Conservation (phyloP, 2,797 vertebrate genomes). For the Rhynchonycteris naso region DNA sequence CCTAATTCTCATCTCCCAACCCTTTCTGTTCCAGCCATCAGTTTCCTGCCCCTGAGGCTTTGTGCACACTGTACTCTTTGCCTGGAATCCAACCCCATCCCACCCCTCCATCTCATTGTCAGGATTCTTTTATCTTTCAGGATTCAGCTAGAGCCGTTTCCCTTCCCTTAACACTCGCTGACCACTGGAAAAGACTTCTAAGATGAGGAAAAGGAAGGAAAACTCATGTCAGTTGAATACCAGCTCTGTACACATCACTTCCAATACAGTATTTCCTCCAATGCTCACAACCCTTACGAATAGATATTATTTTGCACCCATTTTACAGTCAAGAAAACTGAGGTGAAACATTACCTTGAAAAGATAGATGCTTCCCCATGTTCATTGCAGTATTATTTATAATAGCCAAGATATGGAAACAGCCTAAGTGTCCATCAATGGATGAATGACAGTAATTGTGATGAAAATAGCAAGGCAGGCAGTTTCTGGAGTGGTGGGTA, state of each 20-base stretch:
- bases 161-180: neutral
- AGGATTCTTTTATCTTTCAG: neutral
- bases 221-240: neutral
- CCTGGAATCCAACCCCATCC: neutral
- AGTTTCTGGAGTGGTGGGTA: neutral
- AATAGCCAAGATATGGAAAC: neutral
- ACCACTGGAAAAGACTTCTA: neutral
- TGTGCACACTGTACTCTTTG: neutral
- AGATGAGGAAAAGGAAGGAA: neutral
- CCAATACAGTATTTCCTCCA: neutral
- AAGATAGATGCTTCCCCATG: neutral
- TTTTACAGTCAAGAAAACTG: neutral
- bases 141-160: neutral
- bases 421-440: neutral
- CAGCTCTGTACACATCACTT: neutral
- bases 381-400: neutral
- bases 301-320: neutral
- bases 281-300: neutral
- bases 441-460: neutral
- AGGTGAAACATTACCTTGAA: neutral
- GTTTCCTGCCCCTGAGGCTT: constrained; percentile 31
- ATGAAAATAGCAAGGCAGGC: neutral
- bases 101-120: neutral
- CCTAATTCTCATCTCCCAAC: neutral
- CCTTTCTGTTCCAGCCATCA: neutral